phyloP scores from a whole-genome alignment of 2,888 invertebrate genomes.

The Limnephilus marmoratus region DNA sequence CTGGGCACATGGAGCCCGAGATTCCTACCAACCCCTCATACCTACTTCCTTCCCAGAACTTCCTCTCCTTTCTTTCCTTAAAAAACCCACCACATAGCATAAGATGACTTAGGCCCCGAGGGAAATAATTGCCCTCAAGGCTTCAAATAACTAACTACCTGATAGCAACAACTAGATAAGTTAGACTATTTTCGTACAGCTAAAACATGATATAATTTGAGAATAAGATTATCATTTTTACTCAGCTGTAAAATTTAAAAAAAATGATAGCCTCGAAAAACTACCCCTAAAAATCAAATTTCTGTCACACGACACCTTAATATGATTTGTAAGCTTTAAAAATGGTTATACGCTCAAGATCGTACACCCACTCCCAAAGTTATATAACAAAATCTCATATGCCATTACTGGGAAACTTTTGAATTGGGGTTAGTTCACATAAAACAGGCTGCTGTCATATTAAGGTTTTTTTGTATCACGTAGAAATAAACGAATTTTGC shows the following conservation, averaged over 20 bases:
- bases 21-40: too few relatives aligned
- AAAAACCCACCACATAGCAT: too few relatives aligned
- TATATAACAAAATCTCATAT: not conserved
- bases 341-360: not conserved
- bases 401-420: not conserved
- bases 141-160: too few relatives aligned
- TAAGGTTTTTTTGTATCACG: not conserved
- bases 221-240: too few relatives aligned
- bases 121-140: too few relatives aligned
- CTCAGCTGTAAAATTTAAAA: not conserved
- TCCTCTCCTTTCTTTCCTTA: too few relatives aligned
- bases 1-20: too few relatives aligned
- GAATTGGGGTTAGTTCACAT: not conserved
- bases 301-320: not conserved
- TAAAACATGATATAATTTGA: too few relatives aligned
- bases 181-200: too few relatives aligned
- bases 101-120: too few relatives aligned
- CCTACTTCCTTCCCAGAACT: too few relatives aligned
- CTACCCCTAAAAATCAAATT: not conserved
- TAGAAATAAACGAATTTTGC: not conserved
- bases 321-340: not conserved
- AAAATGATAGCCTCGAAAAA: not conserved
- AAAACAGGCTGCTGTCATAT: not conserved
- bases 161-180: too few relatives aligned
- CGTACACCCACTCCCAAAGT: not conserved